These are phyloP conservation scores for Odontothrips loti DNA, from an alignment of 2,888 invertebrate genomes.

Conservation along the genomic window DNA sequence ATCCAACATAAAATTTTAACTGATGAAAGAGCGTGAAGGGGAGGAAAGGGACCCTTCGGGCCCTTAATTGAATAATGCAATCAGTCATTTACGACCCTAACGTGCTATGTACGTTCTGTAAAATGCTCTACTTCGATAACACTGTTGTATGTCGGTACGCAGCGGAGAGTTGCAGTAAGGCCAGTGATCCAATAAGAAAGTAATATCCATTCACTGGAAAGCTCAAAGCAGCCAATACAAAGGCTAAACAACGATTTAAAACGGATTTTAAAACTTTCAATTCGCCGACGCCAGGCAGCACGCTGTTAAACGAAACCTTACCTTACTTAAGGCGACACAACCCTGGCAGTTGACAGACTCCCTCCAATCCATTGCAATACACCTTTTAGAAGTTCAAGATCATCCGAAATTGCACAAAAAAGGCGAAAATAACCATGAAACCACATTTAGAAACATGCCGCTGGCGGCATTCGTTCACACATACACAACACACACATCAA, in stretches of 20 bases:
- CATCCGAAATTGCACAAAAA: not conserved
- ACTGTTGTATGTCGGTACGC: not conserved
- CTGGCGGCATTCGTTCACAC: not conserved
- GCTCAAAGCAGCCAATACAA: too few species aligned
- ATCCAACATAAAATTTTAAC: not conserved
- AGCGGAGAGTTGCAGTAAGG: not conserved
- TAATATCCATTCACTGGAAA: not conserved
- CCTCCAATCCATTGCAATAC: not conserved
- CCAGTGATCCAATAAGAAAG: not conserved
- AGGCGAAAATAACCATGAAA: not conserved
- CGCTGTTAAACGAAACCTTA: not conserved
- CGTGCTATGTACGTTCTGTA: not conserved
- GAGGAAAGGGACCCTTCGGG: not conserved
- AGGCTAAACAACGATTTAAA: not conserved
- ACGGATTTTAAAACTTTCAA: not conserved
- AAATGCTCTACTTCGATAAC: not conserved
- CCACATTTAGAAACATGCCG: not conserved
- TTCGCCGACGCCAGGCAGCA: not conserved
- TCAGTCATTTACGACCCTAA: not conserved
- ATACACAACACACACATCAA: not conserved
- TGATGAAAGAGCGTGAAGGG: not conserved
- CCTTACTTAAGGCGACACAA: not conserved
- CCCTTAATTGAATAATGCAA: not conserved
- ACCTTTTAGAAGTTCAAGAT: not conserved
- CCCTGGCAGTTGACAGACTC: not conserved